Conservation (phyloP, 2,888 invertebrate species). For the Apodemia mormo region DNA sequence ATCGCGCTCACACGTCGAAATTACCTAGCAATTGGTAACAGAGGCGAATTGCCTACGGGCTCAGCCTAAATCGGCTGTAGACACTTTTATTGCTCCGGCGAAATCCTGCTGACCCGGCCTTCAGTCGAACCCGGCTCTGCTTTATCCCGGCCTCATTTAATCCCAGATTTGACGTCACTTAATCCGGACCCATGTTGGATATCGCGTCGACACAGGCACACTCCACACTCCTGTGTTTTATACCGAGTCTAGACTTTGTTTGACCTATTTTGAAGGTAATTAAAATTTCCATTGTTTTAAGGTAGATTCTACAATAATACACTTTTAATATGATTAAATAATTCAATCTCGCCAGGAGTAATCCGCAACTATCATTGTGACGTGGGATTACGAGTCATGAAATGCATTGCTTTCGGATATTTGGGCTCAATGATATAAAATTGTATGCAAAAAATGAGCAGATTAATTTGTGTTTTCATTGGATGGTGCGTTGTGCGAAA, state of each 20-base stretch:
- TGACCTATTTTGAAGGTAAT: conserved; percentile 36
- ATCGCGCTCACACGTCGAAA: conserved; percentile 76
- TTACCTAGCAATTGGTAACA: conserved; percentile 80
- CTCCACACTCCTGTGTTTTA: conserved; percentile 57
- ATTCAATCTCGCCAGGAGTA: conserved; percentile 68
- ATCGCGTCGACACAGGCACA: conserved; percentile 81
- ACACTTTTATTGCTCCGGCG: conserved; percentile 81
- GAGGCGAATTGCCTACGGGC: conserved; percentile 74
- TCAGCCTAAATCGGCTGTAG: conserved; percentile 81
- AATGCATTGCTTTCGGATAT: conserved; percentile 67
- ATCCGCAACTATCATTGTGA: conserved; percentile 72
- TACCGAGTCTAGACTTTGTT: conserved; percentile 72
- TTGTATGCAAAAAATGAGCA: conserved; percentile 79
- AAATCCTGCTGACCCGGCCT: conserved; percentile 78
- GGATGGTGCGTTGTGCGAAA: conserved; percentile 78
- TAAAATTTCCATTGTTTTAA: conserved; percentile 4
- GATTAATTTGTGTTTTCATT: conserved; percentile 80
- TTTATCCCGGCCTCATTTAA: conserved; percentile 77
- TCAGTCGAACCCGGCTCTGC: conserved; percentile 67
- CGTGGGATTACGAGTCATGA: conserved; percentile 65
- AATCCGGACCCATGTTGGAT: conserved; percentile 85
- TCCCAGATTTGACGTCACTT: conserved; percentile 83
- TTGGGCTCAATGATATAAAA: conserved; percentile 76
- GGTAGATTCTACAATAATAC: conserved; percentile 38
- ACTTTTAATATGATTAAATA: conserved; percentile 64